phyloP scores from a whole-genome alignment of 2,113 vertebrate genomes.

The Chitala chitala region DNA sequence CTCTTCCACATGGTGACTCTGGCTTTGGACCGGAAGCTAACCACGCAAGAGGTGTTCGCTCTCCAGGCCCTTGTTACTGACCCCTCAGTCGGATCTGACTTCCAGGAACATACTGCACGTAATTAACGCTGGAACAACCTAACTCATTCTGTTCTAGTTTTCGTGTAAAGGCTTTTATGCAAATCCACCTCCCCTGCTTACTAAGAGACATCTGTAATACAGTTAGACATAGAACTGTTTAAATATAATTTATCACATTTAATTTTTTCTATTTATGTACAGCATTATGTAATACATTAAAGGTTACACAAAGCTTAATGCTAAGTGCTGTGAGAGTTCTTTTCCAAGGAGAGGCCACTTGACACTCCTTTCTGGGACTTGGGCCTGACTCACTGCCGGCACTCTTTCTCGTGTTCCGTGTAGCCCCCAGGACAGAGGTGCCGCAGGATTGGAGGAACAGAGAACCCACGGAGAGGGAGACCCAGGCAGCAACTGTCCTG shows the following conservation, averaged over 20 bases:
- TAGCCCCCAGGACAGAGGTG: conserved; percentile 28
- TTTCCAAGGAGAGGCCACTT: not conserved
- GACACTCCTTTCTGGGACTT: not conserved
- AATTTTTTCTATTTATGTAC: not conserved
- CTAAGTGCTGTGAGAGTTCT: not conserved
- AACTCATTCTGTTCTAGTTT: not conserved
- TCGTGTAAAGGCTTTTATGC: not conserved
- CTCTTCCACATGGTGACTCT: conserved; percentile 70
- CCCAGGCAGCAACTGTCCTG: conserved; percentile 52
- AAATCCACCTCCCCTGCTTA: not conserved
- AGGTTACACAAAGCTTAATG: conserved; percentile 1
- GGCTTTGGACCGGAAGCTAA: conserved; percentile 49
- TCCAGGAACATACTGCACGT: conserved; percentile 30
- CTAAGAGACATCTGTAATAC: too few species aligned
- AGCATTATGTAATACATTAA: not conserved
- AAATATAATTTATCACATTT: too few species aligned
- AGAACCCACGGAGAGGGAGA: conserved; percentile 54
- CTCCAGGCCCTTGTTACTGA: conserved; percentile 68
- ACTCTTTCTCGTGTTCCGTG: not conserved
- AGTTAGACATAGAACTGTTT: too few species aligned
- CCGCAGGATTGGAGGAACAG: conserved; percentile 48
- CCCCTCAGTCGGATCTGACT: conserved; percentile 32
- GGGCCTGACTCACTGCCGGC: not conserved
- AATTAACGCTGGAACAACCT: conserved; percentile 1
- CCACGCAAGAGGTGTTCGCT: conserved; percentile 64